These are phyloP conservation scores for Smutsia temminckii DNA, from an alignment of 2,797 vertebrate species.

Conservation along the genomic window DNA sequence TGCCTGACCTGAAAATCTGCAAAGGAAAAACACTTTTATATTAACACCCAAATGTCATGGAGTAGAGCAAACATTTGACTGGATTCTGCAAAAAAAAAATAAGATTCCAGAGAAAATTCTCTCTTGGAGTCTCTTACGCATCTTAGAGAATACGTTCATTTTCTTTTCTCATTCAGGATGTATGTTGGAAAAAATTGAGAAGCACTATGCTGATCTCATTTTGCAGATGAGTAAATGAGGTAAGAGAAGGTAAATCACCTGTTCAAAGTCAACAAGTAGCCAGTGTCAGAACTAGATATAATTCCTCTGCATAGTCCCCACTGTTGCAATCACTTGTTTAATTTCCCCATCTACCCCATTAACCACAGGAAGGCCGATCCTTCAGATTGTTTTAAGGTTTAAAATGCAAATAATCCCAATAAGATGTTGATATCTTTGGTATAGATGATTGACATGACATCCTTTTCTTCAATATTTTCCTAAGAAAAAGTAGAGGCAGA, in stretches of 20 bases:
- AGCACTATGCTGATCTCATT: neutral
- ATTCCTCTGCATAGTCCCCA: neutral
- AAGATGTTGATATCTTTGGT: neutral
- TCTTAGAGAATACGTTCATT: neutral
- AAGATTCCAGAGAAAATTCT: neutral
- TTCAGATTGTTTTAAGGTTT: neutral
- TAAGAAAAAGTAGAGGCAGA: neutral
- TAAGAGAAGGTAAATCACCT: neutral
- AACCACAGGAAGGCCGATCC: neutral
- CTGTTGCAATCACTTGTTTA: neutral
- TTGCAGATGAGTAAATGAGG: constrained; percentile 8
- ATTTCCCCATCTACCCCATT: neutral
- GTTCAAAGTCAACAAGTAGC: neutral
- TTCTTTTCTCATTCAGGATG: neutral
- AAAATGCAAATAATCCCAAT: neutral
- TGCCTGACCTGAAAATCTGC: neutral
- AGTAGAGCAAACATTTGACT: neutral
- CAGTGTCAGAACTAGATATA: neutral
- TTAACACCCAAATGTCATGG: neutral
- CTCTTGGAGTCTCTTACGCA: neutral
- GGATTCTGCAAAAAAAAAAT: neutral
- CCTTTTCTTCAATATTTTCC: neutral
- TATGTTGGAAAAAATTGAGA: neutral
- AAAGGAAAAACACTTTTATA: neutral
- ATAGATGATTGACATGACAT: neutral